phyloP scores from a whole-genome alignment of 2,797 vertebrate genomes.

The Strix occidentalis region DNA sequence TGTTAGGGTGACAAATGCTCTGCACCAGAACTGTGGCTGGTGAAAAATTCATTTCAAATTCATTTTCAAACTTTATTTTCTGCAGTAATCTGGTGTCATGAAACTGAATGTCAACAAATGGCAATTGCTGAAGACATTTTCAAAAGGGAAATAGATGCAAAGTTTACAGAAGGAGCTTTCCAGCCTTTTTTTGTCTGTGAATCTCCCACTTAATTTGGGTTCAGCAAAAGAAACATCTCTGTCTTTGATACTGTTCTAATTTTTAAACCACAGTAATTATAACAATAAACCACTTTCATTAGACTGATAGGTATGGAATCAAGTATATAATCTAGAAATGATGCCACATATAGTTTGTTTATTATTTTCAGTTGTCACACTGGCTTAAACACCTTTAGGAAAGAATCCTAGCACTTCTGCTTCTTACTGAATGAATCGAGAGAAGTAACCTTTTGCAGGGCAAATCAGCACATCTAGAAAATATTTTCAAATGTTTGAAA shows the following conservation, averaged over 20 bases:
- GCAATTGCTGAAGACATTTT: not conserved
- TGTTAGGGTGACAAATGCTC: not conserved
- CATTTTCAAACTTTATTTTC: conserved; percentile 34
- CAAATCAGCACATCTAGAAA: not conserved
- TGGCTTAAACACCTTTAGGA: not conserved
- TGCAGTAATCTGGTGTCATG: not conserved
- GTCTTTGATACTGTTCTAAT: not conserved
- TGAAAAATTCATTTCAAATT: conserved; percentile 8
- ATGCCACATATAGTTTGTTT: not conserved
- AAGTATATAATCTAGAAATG: not conserved
- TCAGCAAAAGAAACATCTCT: not conserved
- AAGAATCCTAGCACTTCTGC: not conserved
- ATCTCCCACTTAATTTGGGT: not conserved
- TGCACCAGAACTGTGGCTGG: not conserved
- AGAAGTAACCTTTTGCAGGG: not conserved
- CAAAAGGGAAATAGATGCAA: not conserved
- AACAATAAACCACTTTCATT: not conserved
- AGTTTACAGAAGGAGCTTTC: not conserved
- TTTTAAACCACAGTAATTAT: not conserved
- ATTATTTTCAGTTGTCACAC: not conserved
- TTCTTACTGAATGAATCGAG: not conserved
- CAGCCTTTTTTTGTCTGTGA: not conserved
- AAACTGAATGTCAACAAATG: conserved; percentile 5
- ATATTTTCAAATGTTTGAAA: not conserved
- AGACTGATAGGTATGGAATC: not conserved